phyloP scores from a whole-genome alignment of 2,113 vertebrate genomes.

The Trematocara macrostoma region DNA sequence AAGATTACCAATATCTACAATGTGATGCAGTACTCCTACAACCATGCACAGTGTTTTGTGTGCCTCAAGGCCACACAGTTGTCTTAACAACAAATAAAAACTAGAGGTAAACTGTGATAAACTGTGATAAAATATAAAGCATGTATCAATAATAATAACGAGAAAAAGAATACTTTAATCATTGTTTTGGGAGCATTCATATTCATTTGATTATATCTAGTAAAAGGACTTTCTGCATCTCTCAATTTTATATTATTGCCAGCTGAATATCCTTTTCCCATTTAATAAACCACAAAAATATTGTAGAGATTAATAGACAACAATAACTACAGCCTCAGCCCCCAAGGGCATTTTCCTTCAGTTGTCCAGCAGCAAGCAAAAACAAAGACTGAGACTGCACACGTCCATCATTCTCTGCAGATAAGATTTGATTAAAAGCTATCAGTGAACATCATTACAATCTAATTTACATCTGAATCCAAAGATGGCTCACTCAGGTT shows the following conservation, averaged over 20 bases:
- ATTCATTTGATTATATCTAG: not conserved
- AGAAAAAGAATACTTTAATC: not conserved
- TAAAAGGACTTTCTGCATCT: not conserved
- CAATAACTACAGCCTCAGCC: not conserved
- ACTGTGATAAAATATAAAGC: not conserved
- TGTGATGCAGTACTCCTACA: not conserved
- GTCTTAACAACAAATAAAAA: not conserved
- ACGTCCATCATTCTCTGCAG: not conserved
- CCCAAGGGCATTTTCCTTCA: not conserved
- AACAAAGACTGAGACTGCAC: not conserved
- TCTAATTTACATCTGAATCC: constrained; percentile 13
- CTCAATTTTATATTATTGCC: not conserved
- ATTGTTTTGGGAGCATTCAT: not conserved
- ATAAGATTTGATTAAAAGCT: constrained; percentile 30
- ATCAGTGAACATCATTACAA: constrained; percentile 7
- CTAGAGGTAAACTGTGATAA: not conserved
- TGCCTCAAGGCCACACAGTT: not conserved
- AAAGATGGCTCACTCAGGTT: not conserved
- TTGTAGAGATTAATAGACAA: not conserved
- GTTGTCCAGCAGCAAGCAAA: not conserved
- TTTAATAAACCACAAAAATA: not conserved
- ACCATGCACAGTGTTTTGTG: not conserved
- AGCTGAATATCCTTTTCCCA: not conserved
- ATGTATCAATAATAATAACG: not conserved
- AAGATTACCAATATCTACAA: not conserved